Conservation (phyloP, 2,888 invertebrate species). For the Drosophila testacea region DNA sequence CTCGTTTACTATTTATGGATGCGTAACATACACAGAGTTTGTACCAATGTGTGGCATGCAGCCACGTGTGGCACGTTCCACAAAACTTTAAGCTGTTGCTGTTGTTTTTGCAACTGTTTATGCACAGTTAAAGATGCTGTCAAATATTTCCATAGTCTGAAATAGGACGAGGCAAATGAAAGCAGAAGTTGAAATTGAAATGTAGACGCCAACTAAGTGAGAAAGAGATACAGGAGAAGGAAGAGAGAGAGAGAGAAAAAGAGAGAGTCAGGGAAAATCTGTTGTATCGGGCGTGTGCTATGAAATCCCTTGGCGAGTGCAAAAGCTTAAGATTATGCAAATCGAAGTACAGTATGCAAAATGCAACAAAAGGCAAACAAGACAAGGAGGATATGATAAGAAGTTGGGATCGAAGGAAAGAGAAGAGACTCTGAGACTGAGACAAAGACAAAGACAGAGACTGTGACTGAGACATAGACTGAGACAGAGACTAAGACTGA, state of each 20-base stretch:
- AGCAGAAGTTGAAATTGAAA: slow-evolving; percentile 38
- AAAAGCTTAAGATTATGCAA: slow-evolving; percentile 75
- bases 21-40: background rate
- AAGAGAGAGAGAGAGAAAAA: too few species aligned
- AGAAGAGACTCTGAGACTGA: background rate
- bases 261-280: background rate
- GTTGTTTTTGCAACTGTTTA: slow-evolving; percentile 14
- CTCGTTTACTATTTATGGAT: background rate
- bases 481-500: background rate
- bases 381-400: slow-evolving; percentile 6
- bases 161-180: slow-evolving; percentile 25
- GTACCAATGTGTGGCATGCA: background rate
- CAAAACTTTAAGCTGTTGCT: slow-evolving; percentile 3
- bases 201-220: slow-evolving; percentile 17
- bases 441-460: background rate
- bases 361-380: slow-evolving; percentile 71
- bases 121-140: slow-evolving; percentile 41
- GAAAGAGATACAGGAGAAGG: background rate
- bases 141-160: slow-evolving; percentile 31
- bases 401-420: background rate
- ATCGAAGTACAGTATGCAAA: slow-evolving; percentile 75
- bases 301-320: slow-evolving; percentile 66
- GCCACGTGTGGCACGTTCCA: slow-evolving; percentile 17
- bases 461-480: background rate
- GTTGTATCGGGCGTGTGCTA: slow-evolving; percentile 43